Conservation (phyloP, 2,797 vertebrate species). For the Cottoperca gobio region DNA sequence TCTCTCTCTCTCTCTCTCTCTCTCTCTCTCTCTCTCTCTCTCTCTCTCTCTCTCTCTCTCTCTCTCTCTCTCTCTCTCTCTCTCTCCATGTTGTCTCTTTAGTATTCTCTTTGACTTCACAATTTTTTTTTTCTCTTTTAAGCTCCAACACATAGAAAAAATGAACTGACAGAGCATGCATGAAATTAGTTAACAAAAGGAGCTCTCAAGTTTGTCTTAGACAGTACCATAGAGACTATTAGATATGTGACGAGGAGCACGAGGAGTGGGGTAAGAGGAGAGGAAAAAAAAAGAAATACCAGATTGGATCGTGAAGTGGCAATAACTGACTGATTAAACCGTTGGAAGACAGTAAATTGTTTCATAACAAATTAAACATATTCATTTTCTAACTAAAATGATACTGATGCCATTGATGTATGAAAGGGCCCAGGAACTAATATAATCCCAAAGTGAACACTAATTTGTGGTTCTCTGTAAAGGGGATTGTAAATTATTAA, state of each 20-base stretch:
- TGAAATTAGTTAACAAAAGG: constrained; percentile 39
- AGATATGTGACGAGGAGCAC: not conserved
- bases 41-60: constrained; percentile 7
- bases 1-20: not conserved
- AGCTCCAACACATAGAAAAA: constrained; percentile 30
- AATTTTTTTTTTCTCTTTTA: constrained; percentile 24
- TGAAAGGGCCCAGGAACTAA: too few relatives aligned
- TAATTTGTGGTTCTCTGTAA: not conserved
- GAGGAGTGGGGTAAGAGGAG: not conserved
- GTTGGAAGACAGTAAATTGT: constrained; percentile 10
- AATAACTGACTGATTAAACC: constrained; percentile 44
- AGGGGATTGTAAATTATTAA: not conserved
- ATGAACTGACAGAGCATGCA: constrained; percentile 25
- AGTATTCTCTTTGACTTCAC: constrained; percentile 35
- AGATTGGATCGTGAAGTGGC: constrained; percentile 27
- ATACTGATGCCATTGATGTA: too few relatives aligned
- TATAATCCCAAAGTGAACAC: not conserved
- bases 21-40: constrained; percentile 8
- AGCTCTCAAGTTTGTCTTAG: constrained; percentile 6
- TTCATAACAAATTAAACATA: constrained; percentile 2
- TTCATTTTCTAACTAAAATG: not conserved
- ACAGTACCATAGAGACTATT: not conserved
- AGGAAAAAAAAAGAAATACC: not conserved
- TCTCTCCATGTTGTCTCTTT: constrained; percentile 17
- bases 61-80: constrained; percentile 2